Evolutionary conservation across 1,140 invertebrate genomes (phyloP).

Genomic region (Sinella curviseta): DNA sequence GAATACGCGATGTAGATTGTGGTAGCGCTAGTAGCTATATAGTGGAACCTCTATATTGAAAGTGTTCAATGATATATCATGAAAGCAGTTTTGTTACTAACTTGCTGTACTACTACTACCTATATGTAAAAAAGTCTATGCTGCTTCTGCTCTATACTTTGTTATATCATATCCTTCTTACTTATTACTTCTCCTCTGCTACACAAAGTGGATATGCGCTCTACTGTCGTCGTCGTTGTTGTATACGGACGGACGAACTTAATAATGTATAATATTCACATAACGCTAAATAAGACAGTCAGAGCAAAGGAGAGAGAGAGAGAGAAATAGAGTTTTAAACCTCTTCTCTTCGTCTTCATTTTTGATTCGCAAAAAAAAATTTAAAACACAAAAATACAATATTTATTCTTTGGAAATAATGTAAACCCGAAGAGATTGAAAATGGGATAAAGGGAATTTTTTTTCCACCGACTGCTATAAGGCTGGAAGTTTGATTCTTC

Average conservation of each 20-base stretch:
- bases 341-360: conserved; percentile 18
- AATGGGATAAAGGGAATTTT: not conserved
- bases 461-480: conserved; percentile 7
- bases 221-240: not conserved
- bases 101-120: not conserved
- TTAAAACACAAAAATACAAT: not conserved
- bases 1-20: not conserved
- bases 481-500: not conserved
- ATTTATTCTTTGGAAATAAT: conserved; percentile 1
- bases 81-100: not conserved
- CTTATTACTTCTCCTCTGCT: no score
- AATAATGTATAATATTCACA: conserved; percentile 5
- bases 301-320: conserved; percentile 7
- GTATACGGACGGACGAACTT: not conserved
- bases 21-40: not conserved
- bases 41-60: no score
- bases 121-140: no score
- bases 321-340: conserved; percentile 22
- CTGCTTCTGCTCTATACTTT: not conserved
- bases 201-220: no score
- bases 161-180: no score
- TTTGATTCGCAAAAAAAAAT: conserved; percentile 9
- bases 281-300: conserved; percentile 16
- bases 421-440: conserved; percentile 9
- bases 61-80: no score